These are phyloP conservation scores for Chymomyza procnemis DNA, from an alignment of 2,888 invertebrate genomes.

Conservation along the genomic window DNA sequence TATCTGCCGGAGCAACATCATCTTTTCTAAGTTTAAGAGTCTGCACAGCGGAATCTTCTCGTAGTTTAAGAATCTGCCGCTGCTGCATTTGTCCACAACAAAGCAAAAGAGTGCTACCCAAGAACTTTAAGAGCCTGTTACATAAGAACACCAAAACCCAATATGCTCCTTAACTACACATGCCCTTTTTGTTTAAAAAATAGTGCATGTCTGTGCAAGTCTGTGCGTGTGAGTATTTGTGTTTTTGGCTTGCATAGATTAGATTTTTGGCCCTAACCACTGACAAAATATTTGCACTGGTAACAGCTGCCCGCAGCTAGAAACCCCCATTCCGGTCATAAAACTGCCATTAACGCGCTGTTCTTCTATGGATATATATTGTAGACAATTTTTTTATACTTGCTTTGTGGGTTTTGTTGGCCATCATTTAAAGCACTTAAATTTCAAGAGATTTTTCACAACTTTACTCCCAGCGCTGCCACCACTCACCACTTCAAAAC, in stretches of 20 bases:
- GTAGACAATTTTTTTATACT: neutral
- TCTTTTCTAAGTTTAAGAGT: too few species aligned
- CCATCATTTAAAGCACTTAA: conserved; percentile 55
- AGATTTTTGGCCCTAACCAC: conserved; percentile 49
- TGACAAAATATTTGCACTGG: conserved; percentile 58
- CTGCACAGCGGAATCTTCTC: too few species aligned
- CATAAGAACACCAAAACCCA: too few species aligned
- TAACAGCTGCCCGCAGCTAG: conserved; percentile 51
- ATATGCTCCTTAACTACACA: too few species aligned
- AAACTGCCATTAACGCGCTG: conserved; percentile 75
- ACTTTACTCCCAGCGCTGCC: neutral
- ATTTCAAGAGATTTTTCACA: conserved; percentile 28
- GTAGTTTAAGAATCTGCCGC: too few species aligned
- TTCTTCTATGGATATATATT: conserved; percentile 22
- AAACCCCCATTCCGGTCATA: conserved; percentile 61
- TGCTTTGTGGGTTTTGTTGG: conserved; percentile 8
- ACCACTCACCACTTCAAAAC: too few species aligned
- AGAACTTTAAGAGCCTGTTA: too few species aligned
- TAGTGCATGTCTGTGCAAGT: conserved; percentile 22
- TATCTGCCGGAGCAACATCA: too few species aligned
- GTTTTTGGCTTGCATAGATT: conserved; percentile 59
- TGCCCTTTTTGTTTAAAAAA: neutral
- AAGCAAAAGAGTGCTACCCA: too few species aligned
- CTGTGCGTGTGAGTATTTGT: neutral
- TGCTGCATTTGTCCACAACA: conserved; percentile 3